A percentile compares a stretch with the other conserved stretches of the same genome.
These are phyloP conservation scores for Stigmatopora argus DNA, from an alignment of 2,113 vertebrate genomes.

Conservation along the genomic window DNA sequence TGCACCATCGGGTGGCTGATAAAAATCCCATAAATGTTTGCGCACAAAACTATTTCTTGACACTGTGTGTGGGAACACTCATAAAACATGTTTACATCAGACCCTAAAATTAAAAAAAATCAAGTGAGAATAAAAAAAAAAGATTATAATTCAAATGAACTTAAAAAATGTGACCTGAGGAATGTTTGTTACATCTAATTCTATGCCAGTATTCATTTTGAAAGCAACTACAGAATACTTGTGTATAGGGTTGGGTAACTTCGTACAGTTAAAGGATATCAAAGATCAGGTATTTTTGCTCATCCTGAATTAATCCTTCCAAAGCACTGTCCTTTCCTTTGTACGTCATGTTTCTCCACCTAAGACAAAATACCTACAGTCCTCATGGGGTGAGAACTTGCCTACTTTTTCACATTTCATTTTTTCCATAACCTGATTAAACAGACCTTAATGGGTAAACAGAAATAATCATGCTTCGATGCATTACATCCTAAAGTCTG, in stretches of 20 bases:
- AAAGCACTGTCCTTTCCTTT: not conserved
- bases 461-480: slow-evolving; percentile 2
- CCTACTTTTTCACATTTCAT: slow-evolving; percentile 21
- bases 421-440: slow-evolving; percentile 12
- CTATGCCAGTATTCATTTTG: not conserved
- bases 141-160: too few species aligned
- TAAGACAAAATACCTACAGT: slow-evolving; percentile 19
- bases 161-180: too few species aligned
- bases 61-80: not conserved
- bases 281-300: not conserved
- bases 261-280: not conserved
- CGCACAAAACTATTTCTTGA: too few species aligned
- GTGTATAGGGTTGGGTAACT: not conserved
- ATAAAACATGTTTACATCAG: not conserved
- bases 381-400: slow-evolving; percentile 26
- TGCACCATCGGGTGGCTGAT: too few species aligned
- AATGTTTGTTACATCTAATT: too few species aligned
- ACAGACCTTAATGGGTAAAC: not conserved
- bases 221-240: not conserved
- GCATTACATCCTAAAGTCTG: not conserved
- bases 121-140: too few species aligned
- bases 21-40: too few species aligned
- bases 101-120: too few species aligned
- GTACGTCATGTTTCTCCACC: slow-evolving; percentile 2
- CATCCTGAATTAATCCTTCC: not conserved